Base-by-base conservation (phyloP, 2,113 vertebrate genomes). In the Pseudonaja textilis region DNA sequence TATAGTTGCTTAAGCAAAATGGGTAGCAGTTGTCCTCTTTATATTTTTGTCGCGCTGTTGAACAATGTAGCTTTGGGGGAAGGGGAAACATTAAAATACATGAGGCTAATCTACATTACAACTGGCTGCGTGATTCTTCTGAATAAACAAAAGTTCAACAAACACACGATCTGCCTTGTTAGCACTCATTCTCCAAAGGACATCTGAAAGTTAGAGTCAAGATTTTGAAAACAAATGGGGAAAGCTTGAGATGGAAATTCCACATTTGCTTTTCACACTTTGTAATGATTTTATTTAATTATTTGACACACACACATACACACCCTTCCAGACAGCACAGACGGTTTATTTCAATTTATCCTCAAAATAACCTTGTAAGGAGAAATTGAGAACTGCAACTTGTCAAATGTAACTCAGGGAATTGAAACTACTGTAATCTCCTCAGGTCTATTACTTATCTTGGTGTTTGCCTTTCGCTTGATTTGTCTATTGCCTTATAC, bases 1-100 rank as follows among this genome's bases (percentile, higher is more conserved):
- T 93, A 61, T 91, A 86, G 54, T 88, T 88, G 54, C 90, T 93
- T 96, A 95, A 95, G 90, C 93, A 94, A 93, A 92, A 59, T 95
- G 91, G 59, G 45, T 42, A 88, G 52, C 4, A 42, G 61, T 69
- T 90, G 45, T 91, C 54, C 87, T 95, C 91, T 85, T 52, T 93
- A 89, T 74, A 47, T 29, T 61, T 92, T 96, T 92, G 57, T 89
- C 93, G 89, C 87, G 29, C 89, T 94, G 45, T 90, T 93, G 54
- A 90, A 94, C 93, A 94, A 50, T 88, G 91, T 91, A 93, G 92
- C 91, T 92, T 22, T 85, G 57, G 20, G 93, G 47, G 89, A 52
- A 52, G 52, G n/a, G 69, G 16, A 39, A 56, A 96, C 91, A 85
- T 95, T 18, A 96, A 95, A 96, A 93, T 26, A 93, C n/a, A 39